A percentile compares a stretch with the other conserved stretches of the same genome.
Evolutionary conservation across 2,797 vertebrate genomes (phyloP).

Genomic region (Microcaecilia unicolor): DNA sequence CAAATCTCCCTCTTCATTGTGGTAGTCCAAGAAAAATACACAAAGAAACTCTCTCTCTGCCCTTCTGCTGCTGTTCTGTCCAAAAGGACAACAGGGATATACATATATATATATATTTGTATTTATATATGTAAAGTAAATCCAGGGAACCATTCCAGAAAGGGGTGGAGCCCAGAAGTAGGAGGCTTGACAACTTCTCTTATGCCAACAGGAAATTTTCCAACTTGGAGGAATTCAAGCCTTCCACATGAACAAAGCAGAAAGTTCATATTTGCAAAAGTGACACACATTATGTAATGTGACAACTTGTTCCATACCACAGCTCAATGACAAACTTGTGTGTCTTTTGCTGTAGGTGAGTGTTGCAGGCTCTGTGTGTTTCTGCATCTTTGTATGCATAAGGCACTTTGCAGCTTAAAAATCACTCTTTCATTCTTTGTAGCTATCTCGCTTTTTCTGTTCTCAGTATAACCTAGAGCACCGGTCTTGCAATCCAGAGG

Average conservation of each 20-base stretch:
- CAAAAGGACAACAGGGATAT: background rate
- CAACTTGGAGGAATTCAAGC: constrained; percentile 3
- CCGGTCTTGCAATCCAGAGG: too few species aligned
- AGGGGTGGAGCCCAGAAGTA: constrained; percentile 1
- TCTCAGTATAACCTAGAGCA: too few species aligned
- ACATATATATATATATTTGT: too few species aligned
- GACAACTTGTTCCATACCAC: background rate
- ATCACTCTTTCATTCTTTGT: too few species aligned
- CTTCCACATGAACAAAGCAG: constrained; percentile 9
- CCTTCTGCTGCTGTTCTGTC: constrained; percentile 1
- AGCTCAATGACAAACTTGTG: too few species aligned
- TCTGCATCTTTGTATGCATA: too few species aligned
- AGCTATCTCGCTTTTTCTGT: too few species aligned
- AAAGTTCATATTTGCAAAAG: constrained; percentile 5
- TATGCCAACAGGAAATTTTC: constrained; percentile 1
- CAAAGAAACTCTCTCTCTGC: background rate
- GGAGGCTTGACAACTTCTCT: background rate
- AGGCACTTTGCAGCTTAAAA: too few species aligned
- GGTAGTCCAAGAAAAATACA: background rate
- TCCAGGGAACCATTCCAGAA: constrained; percentile 11
- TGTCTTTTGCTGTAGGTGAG: too few species aligned
- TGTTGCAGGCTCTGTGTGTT: too few species aligned
- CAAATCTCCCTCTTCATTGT: constrained; percentile 11
- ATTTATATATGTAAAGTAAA: constrained; percentile 4
- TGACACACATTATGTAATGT: background rate